Evolutionary conservation across 2,113 vertebrate genomes (phyloP).

Genomic region (Arothron firmamentum): DNA sequence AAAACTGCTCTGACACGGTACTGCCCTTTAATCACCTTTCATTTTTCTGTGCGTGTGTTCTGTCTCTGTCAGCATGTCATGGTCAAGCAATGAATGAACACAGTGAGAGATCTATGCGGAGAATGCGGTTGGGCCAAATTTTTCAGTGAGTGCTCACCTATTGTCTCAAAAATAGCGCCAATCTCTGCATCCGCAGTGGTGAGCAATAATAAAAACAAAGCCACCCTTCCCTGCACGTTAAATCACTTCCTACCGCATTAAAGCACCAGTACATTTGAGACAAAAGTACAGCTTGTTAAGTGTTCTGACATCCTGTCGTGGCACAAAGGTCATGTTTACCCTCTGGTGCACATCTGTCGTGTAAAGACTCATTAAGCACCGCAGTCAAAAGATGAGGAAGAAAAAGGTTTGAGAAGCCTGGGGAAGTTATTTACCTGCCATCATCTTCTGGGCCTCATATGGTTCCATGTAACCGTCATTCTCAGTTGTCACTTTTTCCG

Average conservation of each 20-base stretch:
- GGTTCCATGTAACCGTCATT: constrained; percentile 99
- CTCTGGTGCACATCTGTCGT: too few species aligned
- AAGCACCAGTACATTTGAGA: neutral
- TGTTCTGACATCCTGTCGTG: too few species aligned
- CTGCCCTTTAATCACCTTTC: constrained; percentile 27
- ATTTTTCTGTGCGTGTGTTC: constrained; percentile 32
- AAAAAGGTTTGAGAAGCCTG: neutral
- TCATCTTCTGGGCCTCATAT: constrained; percentile 97
- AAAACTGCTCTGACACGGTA: constrained; percentile 36
- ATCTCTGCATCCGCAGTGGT: constrained; percentile 6
- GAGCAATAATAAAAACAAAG: neutral
- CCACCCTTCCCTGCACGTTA: too few species aligned
- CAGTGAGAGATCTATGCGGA: constrained; percentile 40
- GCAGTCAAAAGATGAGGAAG: neutral
- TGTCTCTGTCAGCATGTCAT: constrained; percentile 26
- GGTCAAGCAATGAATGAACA: constrained; percentile 38
- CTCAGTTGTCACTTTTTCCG: constrained; percentile 82
- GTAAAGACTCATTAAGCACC: constrained; percentile 23
- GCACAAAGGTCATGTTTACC: too few species aligned
- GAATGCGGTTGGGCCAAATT: constrained; percentile 52
- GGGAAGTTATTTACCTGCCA: constrained; percentile 81
- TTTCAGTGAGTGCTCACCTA: constrained; percentile 47
- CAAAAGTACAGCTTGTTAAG: too few species aligned
- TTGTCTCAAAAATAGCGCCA: constrained; percentile 28
- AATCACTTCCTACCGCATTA: neutral